These are phyloP conservation scores for Achatina immaculata DNA, from an alignment of 1,140 invertebrate genomes.

Conservation along the genomic window DNA sequence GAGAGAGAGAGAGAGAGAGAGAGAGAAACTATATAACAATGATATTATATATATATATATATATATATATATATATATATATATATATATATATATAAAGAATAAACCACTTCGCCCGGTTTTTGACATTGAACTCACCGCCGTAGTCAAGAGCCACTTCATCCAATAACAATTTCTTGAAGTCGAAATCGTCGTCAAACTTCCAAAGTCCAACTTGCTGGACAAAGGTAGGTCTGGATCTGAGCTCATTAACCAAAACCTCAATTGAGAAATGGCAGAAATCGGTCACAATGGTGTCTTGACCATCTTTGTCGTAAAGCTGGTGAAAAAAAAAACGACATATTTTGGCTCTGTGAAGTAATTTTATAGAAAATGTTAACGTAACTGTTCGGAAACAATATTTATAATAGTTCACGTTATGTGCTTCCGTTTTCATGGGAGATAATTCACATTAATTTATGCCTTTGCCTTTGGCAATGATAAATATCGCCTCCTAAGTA, in stretches of 20 bases:
- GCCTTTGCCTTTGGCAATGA: no score
- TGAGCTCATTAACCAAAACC: neutral
- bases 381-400: no score
- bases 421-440: no score
- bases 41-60: neutral
- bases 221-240: neutral
- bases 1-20: neutral
- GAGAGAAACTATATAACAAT: neutral
- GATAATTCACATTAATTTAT: no score
- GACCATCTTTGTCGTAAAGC: constrained; percentile 14
- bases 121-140: constrained; percentile 7
- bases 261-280: constrained; percentile 17
- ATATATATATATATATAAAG: neutral
- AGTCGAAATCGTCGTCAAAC: neutral
- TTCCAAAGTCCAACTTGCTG: neutral
- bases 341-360: no score
- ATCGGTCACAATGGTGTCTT: constrained; percentile 7
- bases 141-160: neutral
- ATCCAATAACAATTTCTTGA: neutral
- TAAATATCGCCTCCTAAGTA: no score
- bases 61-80: neutral
- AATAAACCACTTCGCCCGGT: no score
- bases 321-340: neutral
- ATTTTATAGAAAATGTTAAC: no score
- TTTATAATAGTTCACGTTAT: no score